phyloP scores from a whole-genome alignment of 2,888 invertebrate genomes.

The Choreutis nemorana region DNA sequence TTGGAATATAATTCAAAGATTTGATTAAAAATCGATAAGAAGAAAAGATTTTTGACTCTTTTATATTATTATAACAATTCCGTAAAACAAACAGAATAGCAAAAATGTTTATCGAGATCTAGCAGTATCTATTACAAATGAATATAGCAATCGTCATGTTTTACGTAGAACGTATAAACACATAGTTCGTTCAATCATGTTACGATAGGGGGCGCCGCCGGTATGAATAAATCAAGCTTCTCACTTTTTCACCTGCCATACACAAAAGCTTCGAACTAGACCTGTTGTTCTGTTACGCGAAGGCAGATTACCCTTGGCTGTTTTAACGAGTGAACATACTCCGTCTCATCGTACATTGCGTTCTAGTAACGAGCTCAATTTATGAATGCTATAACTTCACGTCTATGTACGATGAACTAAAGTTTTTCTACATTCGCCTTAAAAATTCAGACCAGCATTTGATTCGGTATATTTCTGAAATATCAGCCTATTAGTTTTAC shows the following conservation, averaged over 20 bases:
- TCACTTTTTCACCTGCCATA: conserved; percentile 67
- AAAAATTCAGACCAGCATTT: conserved; percentile 62
- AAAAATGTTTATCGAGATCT: too few relatives aligned
- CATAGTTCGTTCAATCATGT: conserved; percentile 61
- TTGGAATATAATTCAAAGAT: not conserved
- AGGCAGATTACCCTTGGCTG: too few relatives aligned
- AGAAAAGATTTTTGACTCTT: not conserved
- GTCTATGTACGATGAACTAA: too few relatives aligned
- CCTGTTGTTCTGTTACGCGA: too few relatives aligned
- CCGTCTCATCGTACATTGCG: too few relatives aligned
- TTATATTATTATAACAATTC: too few relatives aligned
- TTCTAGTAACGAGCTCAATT: too few relatives aligned
- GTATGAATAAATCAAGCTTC: conserved; percentile 61
- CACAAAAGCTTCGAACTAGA: conserved; percentile 65
- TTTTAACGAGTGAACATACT: too few relatives aligned
- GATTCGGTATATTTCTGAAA: conserved; percentile 67
- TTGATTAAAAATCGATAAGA: not conserved
- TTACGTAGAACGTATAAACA: conserved; percentile 59
- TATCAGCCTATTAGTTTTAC: conserved; percentile 66
- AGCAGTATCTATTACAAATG: too few relatives aligned
- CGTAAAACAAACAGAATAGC: too few relatives aligned
- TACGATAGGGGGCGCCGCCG: conserved; percentile 58
- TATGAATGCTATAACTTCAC: too few relatives aligned
- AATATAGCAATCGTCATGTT: conserved; percentile 57
- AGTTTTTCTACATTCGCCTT: too few relatives aligned